Percentiles rank a stretch among this genome's conserved stretches.
phyloP scores from a whole-genome alignment of 92 coral and sea anemone species.

The Porites evermanni region DNA sequence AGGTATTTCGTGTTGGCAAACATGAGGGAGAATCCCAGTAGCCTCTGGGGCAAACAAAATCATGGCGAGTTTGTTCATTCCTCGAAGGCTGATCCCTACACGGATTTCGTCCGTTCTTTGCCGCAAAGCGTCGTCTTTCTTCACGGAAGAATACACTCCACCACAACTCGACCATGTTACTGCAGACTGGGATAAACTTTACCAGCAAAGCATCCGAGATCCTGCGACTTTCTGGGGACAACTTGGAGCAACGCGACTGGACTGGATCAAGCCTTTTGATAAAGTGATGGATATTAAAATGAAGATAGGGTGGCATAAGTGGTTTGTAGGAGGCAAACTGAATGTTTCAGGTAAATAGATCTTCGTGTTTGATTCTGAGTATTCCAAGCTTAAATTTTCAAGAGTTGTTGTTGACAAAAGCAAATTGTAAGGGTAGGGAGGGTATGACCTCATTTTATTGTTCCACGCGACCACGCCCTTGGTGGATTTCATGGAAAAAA shows the following conservation, averaged over 20 bases:
- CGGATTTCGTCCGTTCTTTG: conserved; percentile 26
- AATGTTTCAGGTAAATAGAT: conserved; percentile 86
- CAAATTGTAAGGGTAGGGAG: neutral
- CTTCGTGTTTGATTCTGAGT: neutral
- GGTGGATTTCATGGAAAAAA: too few species aligned
- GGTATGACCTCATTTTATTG: neutral
- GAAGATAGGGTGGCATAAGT: conserved; percentile 84
- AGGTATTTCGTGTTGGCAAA: too few species aligned
- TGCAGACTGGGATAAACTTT: conserved; percentile 77
- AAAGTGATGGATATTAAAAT: conserved; percentile 92
- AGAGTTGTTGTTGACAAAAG: neutral
- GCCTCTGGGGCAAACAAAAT: neutral
- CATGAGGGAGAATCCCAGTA: neutral
- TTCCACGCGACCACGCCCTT: too few species aligned
- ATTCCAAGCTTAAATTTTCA: too few species aligned
- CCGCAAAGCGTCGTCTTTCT: conserved; percentile 78
- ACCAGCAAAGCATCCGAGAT: conserved; percentile 79
- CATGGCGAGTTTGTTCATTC: conserved; percentile 74
- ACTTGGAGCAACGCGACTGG: conserved; percentile 81
- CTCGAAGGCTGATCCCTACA: conserved; percentile 35
- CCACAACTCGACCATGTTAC: conserved; percentile 91
- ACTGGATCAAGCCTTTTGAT: conserved; percentile 92
- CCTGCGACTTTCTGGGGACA: conserved; percentile 96
- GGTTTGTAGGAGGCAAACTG: conserved; percentile 94
- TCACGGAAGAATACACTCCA: conserved; percentile 72